A percentile compares a stretch with the other conserved stretches of the same genome.
These are phyloP conservation scores for Poecile atricapillus DNA, from an alignment of 2,113 vertebrate genomes.

Conservation along the genomic window DNA sequence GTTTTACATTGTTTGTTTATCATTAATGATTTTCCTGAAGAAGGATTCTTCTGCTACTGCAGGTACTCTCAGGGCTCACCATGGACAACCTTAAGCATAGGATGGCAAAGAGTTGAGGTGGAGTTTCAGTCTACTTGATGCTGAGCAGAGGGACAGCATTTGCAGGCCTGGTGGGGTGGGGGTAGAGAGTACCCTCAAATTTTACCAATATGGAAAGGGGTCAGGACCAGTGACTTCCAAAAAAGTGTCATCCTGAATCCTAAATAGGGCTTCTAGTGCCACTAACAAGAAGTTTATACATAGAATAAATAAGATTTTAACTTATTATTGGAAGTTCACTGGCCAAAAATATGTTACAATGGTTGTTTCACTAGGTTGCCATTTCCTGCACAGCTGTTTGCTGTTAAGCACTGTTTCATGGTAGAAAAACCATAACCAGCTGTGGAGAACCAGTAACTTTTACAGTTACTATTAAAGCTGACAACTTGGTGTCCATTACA, in stretches of 20 bases:
- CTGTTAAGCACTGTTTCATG: slow-evolving; percentile 34
- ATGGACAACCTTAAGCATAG: background rate
- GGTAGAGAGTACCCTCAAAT: background rate
- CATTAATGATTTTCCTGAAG: accelerated
- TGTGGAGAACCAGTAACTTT: slow-evolving; percentile 1
- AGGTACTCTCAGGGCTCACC: background rate
- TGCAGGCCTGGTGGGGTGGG: accelerated
- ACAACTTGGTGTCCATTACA: background rate
- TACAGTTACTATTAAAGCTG: slow-evolving; percentile 19
- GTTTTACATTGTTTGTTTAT: background rate
- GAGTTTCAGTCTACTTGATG: background rate
- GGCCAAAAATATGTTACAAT: background rate
- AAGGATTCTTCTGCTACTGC: background rate
- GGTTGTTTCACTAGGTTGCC: slow-evolving; percentile 51
- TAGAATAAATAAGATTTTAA: background rate
- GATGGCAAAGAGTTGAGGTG: background rate
- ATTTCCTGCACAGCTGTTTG: slow-evolving; percentile 68
- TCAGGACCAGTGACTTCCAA: background rate
- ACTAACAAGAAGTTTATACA: background rate
- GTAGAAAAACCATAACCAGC: slow-evolving; percentile 49
- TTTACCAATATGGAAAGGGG: background rate
- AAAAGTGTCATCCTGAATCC: background rate
- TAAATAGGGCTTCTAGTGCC: background rate
- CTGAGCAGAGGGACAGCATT: background rate
- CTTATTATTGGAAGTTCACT: background rate